A percentile compares a stretch with the other conserved stretches of the same genome.
Evolutionary conservation across 2,113 vertebrate genomes (phyloP).

Genomic region (Hydrolagus affinis): DNA sequence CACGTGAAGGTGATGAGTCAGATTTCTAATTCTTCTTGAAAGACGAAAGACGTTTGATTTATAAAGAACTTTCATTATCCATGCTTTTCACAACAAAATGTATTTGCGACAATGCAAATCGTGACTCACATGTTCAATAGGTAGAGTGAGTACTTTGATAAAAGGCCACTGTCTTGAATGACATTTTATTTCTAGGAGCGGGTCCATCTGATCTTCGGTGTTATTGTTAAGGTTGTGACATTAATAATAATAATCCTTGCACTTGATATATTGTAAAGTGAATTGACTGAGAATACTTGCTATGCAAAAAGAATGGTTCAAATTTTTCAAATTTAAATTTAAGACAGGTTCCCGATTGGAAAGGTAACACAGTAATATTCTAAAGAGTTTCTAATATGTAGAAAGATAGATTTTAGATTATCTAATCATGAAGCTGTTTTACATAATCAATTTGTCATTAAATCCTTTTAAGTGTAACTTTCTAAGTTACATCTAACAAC

Average conservation of each 20-base stretch:
- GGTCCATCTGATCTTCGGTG: neutral
- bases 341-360: neutral
- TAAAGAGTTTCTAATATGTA: neutral
- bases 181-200: neutral
- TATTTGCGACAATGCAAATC: conserved; percentile 10
- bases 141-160: neutral
- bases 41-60: neutral
- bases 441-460: neutral
- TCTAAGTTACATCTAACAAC: neutral
- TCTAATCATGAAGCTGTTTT: neutral
- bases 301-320: neutral
- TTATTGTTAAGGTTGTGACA: neutral
- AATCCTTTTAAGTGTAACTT: neutral
- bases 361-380: neutral
- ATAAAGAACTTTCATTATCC: conserved; percentile 18
- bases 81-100: conserved; percentile 14
- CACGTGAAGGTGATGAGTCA: neutral
- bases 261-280: neutral
- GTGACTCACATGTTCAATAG: conserved; percentile 8
- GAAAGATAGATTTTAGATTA: neutral
- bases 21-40: neutral
- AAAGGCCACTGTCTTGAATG: neutral
- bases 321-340: neutral
- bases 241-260: neutral
- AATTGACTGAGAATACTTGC: neutral